phyloP scores from a whole-genome alignment of 2,797 vertebrate species.

The Nannoperca australis region DNA sequence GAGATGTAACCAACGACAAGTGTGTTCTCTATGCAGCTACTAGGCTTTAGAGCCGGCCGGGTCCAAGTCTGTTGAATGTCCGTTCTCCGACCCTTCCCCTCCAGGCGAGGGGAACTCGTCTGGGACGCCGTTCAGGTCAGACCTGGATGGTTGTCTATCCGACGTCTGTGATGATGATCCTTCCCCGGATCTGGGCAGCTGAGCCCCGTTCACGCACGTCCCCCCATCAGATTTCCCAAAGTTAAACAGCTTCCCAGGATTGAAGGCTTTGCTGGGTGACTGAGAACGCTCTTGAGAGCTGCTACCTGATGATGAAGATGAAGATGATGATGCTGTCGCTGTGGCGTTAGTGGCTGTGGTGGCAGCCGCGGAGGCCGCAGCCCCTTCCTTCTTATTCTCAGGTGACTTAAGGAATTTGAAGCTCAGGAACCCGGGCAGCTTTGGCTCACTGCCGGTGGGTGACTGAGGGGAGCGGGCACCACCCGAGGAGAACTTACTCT shows the following conservation, averaged over 20 bases:
- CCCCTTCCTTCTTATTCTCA: constrained; percentile 89
- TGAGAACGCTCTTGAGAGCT: constrained; percentile 91
- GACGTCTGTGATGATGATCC: constrained; percentile 65
- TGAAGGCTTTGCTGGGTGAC: constrained; percentile 97
- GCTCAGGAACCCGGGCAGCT: constrained; percentile 95
- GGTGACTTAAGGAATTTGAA: constrained; percentile 98
- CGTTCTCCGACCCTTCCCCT: constrained; percentile 82
- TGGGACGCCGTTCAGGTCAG: constrained; percentile 90
- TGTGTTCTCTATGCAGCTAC: constrained; percentile 48
- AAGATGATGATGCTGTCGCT: constrained; percentile 35
- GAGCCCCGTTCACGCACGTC: constrained; percentile 81
- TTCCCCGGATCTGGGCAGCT: constrained; percentile 74
- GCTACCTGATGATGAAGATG: constrained; percentile 86
- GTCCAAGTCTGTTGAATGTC: constrained; percentile 85
- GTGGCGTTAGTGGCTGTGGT: constrained; percentile 35
- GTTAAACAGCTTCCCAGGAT: constrained; percentile 96
- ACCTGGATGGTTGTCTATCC: constrained; percentile 86
- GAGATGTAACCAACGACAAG: constrained; percentile 50
- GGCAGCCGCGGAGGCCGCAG: constrained; percentile 48
- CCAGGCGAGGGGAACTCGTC: constrained; percentile 87
- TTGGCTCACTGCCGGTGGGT: constrained; percentile 91
- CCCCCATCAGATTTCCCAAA: constrained; percentile 90
- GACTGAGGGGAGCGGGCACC: constrained; percentile 91
- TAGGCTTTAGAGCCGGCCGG: constrained; percentile 87
- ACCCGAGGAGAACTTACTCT: constrained; percentile 93